Evolutionary conservation across 2,888 invertebrate genomes (phyloP).

Genomic region (Tetranychus truncatus): DNA sequence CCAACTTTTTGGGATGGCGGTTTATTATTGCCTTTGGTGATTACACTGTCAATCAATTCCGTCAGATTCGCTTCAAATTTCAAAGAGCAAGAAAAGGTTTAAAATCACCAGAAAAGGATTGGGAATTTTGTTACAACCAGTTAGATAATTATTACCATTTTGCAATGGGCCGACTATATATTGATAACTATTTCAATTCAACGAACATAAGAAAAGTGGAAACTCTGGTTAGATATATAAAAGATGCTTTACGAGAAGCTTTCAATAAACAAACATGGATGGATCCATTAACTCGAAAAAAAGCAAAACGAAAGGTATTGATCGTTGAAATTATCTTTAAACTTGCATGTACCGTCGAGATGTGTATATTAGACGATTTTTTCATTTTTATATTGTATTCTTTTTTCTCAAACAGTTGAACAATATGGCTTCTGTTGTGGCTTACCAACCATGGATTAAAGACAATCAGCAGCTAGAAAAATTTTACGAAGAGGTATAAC

Average conservation of each 20-base stretch:
- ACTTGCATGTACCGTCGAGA: not conserved
- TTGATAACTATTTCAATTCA: conserved; percentile 18
- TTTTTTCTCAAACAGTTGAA: conserved; percentile 16
- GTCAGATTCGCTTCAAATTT: not conserved
- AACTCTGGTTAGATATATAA: not conserved
- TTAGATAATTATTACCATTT: conserved; percentile 9
- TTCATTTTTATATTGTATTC: not conserved
- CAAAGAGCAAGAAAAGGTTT: conserved; percentile 9
- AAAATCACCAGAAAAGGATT: conserved; percentile 3
- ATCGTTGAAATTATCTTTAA: not conserved
- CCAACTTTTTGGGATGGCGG: conserved; percentile 10
- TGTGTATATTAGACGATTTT: not conserved
- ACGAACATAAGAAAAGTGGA: not conserved
- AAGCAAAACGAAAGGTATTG: conserved; percentile 21
- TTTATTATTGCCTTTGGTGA: conserved; percentile 2
- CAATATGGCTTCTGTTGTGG: conserved; percentile 19
- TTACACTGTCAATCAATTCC: not conserved
- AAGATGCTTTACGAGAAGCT: not conserved
- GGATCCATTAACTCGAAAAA: conserved; percentile 19
- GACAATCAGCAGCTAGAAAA: conserved; percentile 11
- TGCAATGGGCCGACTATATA: conserved; percentile 20
- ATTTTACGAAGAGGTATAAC: not conserved
- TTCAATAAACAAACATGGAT: conserved; percentile 22
- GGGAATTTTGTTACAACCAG: conserved; percentile 12
- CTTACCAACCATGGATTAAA: conserved; percentile 21